Percentiles rank a stretch among this genome's conserved stretches.
Evolutionary conservation across 2,797 vertebrate genomes (phyloP).

Genomic region (Coilia nasus): DNA sequence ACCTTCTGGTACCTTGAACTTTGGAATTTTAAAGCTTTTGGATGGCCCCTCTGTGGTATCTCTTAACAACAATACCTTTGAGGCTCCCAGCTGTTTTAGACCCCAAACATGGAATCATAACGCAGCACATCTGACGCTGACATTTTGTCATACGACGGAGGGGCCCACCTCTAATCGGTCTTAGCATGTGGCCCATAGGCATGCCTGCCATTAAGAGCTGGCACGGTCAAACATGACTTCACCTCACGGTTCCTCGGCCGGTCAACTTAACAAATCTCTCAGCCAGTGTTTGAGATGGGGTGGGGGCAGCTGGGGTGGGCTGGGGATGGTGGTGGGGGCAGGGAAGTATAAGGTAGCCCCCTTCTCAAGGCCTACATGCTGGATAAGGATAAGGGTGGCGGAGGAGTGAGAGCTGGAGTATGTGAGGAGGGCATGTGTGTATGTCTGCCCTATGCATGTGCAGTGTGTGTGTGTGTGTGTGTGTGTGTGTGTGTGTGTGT

Average conservation of each 20-base stretch:
- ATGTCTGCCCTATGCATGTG: background rate
- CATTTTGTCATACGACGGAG: background rate
- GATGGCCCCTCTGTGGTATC: background rate
- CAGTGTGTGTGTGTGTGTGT: background rate
- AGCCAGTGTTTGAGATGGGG: background rate
- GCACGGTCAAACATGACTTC: slow-evolving; percentile 34
- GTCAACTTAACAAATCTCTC: slow-evolving; percentile 19
- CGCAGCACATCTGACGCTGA: background rate
- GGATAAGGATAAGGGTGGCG: background rate
- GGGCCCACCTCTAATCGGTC: background rate
- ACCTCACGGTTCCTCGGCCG: background rate
- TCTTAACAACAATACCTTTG: background rate
- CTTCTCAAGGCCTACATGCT: background rate
- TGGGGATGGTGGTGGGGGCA: background rate
- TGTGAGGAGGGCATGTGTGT: background rate
- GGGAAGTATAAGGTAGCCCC: background rate
- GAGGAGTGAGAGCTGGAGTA: background rate
- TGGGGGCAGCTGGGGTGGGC: background rate
- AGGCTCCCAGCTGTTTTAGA: background rate
- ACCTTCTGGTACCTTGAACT: background rate
- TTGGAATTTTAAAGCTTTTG: background rate
- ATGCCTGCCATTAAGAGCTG: background rate
- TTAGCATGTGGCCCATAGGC: background rate
- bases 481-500: background rate
- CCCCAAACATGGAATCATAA: background rate